Evolutionary conservation across 2,888 invertebrate genomes (phyloP).

Genomic region (Endotricha flammealis): DNA sequence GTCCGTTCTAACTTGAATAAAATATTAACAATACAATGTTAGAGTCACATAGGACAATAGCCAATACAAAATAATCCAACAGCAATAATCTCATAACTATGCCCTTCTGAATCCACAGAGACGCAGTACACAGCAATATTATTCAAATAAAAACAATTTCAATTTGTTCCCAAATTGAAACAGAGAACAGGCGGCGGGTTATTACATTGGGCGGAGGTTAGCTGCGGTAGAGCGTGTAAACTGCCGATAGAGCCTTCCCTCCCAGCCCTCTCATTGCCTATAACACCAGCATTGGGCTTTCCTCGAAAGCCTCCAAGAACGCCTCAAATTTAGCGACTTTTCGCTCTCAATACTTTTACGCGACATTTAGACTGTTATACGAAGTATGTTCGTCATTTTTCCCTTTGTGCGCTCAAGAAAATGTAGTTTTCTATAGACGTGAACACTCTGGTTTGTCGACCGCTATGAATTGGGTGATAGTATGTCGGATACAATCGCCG

Average conservation of each 20-base stretch:
- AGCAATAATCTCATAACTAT: conserved; percentile 6
- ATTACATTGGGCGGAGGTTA: conserved; percentile 76
- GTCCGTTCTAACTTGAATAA: too few species aligned
- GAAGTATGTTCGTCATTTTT: conserved; percentile 51
- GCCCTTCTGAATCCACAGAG: conserved; percentile 25
- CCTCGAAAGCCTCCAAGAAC: conserved; percentile 71
- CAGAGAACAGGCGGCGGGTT: conserved; percentile 73
- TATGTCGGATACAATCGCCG: conserved; percentile 39
- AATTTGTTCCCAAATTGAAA: conserved; percentile 79
- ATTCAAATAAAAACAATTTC: conserved; percentile 80
- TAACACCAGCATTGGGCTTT: conserved; percentile 71
- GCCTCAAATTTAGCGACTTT: conserved; percentile 76
- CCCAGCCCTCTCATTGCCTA: conserved; percentile 72
- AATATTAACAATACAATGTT: too few species aligned
- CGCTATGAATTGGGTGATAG: conserved; percentile 33
- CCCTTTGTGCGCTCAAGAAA: conserved; percentile 37
- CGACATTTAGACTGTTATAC: conserved; percentile 56
- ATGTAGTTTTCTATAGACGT: conserved; percentile 50
- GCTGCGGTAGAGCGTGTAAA: conserved; percentile 74
- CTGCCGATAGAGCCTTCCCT: conserved; percentile 71
- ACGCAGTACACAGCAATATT: conserved; percentile 54
- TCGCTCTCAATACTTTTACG: conserved; percentile 71
- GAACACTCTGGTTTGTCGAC: conserved; percentile 24
- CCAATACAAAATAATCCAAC: conserved; percentile 5
- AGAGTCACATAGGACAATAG: not conserved